Evolutionary conservation across 2,113 vertebrate species (phyloP), one percentile per base, ranked within the genome.

Genomic region (Tachysurus fulvidraco): DNA sequence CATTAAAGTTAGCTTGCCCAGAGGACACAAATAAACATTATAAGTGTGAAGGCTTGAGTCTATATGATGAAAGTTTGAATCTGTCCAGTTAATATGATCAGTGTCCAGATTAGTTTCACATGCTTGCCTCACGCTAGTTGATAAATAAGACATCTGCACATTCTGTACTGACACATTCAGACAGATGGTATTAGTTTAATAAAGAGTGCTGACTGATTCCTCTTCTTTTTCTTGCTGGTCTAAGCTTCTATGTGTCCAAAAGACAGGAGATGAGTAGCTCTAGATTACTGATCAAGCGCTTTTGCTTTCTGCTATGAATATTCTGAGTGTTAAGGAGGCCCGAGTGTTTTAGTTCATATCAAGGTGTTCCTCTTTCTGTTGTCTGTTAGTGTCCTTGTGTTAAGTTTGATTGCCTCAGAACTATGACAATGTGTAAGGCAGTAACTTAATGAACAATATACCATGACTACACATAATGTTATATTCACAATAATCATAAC

Each of bases 1-100:
- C 85, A 62, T 76, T 89, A 83, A 83, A 82, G 86, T 69, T 85
- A 85, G 78, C 83, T 78, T 25, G 79, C 71, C 46, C 55, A 85
- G 78, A 81, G 67, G 28, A 83, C 50, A 64, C 62, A 50, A 64
- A n/a, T 23, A 14, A 55, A 60, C 69, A 62, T 55, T 2, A 8
- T 11, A 36, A 52, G 71, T 79, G 67, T 67, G 28, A 82, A 30
- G 52, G 30, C 52, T 73, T 36, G 41, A 28, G 10, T 82, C 79
- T 59, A 5, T 76, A 65, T 46, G 21, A 64, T 86, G 64, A 17
- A 19, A 50, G 62, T 73, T 44, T 71, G n/a, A 41, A 83, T 65
- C 21, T 64, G 59, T 83, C 57, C n/a, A 44, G 41, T 85, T 57
- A 81, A 62, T 80, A 60, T 71, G 8, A 79, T 84, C 46, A 76